phyloP scores from a whole-genome alignment of 2,797 vertebrate genomes.

The Myotis planiceps region DNA sequence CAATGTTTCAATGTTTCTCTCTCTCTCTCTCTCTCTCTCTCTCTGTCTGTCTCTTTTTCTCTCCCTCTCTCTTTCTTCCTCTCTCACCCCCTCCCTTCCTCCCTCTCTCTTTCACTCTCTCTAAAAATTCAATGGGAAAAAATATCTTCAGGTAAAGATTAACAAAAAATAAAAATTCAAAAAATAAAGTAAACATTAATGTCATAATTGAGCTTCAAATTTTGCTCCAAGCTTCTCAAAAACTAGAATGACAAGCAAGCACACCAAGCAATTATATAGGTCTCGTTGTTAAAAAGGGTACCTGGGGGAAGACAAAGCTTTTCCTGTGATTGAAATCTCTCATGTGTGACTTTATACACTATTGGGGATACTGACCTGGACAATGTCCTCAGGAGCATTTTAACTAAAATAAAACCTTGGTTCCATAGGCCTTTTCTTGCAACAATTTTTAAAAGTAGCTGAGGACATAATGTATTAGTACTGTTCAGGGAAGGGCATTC shows the following conservation, averaged over 20 bases:
- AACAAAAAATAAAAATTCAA: too few species aligned
- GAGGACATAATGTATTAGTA: conserved; percentile 3
- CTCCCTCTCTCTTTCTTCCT: too few species aligned
- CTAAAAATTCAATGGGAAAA: too few species aligned
- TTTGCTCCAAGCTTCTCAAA: conserved; percentile 32
- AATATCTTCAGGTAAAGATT: too few species aligned
- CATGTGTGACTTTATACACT: background rate
- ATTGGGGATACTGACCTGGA: background rate
- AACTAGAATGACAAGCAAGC: background rate
- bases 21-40: too few species aligned
- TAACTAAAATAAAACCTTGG: conserved; percentile 49
- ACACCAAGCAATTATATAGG: background rate
- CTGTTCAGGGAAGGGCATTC: conserved; percentile 25
- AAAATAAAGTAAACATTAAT: background rate
- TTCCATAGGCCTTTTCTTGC: conserved; percentile 23
- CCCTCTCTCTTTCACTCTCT: too few species aligned
- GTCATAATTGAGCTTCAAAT: conserved; percentile 22
- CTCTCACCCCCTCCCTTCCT: too few species aligned
- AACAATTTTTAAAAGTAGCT: background rate
- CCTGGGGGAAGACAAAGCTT: conserved; percentile 6
- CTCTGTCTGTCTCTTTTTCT: too few species aligned
- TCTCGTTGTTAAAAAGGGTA: background rate
- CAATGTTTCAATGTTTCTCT: too few species aligned
- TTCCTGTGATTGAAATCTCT: conserved; percentile 33
- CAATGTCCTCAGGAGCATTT: conserved; percentile 40